A percentile compares a stretch with the other conserved stretches of the same genome.
Conservation (phyloP, 2,113 vertebrate genomes). For the Etheostoma cragini region DNA sequence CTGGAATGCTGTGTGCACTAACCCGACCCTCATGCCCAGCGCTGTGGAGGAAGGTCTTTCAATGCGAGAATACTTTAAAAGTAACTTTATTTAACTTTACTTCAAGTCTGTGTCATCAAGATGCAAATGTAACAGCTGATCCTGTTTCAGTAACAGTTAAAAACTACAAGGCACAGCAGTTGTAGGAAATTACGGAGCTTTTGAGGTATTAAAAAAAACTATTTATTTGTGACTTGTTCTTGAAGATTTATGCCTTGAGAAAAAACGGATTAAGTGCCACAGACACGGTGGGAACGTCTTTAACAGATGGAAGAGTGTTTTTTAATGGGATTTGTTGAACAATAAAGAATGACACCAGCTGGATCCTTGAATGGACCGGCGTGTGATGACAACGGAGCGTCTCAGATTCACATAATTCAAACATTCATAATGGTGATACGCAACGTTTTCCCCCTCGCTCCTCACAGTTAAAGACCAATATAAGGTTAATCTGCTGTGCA, state of each 20-base stretch:
- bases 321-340: conserved; percentile 11
- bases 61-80: too few species aligned
- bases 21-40: too few species aligned
- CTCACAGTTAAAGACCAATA: conserved; percentile 1
- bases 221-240: too few species aligned
- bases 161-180: not conserved
- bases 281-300: too few species aligned
- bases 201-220: too few species aligned
- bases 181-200: not conserved
- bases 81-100: too few species aligned
- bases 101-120: too few species aligned
- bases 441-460: conserved; percentile 3
- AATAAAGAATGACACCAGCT: not conserved
- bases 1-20: too few species aligned
- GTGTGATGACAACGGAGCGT: conserved; percentile 18
- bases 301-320: too few species aligned
- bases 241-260: too few species aligned
- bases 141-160: not conserved
- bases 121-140: not conserved
- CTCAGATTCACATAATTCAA: conserved; percentile 16
- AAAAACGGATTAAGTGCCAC: too few species aligned
- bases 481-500: conserved; percentile 36
- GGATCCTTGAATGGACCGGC: conserved; percentile 22
- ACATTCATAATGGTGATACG: conserved; percentile 9
- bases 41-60: too few species aligned